phyloP scores from a whole-genome alignment of 2,888 invertebrate species.

The Cyclophora punctaria region DNA sequence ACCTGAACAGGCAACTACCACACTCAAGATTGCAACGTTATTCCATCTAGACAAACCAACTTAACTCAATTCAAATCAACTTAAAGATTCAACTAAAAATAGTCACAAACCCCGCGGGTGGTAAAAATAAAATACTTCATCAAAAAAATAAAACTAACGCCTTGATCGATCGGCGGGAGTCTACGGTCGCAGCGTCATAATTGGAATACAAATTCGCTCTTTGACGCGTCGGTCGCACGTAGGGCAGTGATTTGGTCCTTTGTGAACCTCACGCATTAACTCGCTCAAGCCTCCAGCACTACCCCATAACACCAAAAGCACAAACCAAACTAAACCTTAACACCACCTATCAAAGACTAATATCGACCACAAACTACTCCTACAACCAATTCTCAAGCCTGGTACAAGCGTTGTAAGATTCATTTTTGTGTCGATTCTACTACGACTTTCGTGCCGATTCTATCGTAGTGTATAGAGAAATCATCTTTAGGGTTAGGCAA shows the following conservation, averaged over 20 bases:
- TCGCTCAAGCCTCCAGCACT: constrained; percentile 59
- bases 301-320: constrained; percentile 35
- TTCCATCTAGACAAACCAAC: no score
- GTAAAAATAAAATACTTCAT: no score
- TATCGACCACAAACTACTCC: constrained; percentile 5
- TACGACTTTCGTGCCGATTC: background rate
- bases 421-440: constrained; percentile 9
- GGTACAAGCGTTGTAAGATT: constrained; percentile 15
- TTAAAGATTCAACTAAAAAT: no score
- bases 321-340: constrained; percentile 37
- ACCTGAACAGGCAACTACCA: no score
- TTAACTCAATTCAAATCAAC: background rate
- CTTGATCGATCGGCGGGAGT: constrained; percentile 33
- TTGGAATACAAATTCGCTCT: constrained; percentile 74
- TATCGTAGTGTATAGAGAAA: constrained; percentile 20
- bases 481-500: constrained; percentile 28
- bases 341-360: constrained; percentile 15
- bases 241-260: constrained; percentile 73
- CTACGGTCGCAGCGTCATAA: constrained; percentile 51
- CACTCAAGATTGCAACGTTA: no score
- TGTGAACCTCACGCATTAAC: constrained; percentile 71
- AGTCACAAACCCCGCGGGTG: no score
- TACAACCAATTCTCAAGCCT: constrained; percentile 18
- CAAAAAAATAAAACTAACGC: constrained; percentile 20
- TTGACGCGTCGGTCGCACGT: constrained; percentile 58